Evolutionary conservation across 2,113 vertebrate species (phyloP).

Genomic region (Isichthys henryi): DNA sequence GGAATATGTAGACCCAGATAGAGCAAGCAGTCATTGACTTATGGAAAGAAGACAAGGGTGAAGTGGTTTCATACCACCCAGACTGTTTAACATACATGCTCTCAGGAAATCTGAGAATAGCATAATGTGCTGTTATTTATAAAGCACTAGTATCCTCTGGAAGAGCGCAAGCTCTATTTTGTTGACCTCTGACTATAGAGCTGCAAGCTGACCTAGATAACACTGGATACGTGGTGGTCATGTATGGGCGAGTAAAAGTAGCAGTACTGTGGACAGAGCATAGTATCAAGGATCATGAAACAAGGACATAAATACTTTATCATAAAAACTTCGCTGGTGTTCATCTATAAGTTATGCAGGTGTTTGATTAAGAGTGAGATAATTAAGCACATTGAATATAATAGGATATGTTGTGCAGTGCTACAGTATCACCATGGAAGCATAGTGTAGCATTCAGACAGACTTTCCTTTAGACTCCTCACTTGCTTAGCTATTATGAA

Average conservation of each 20-base stretch:
- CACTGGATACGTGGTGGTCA: neutral
- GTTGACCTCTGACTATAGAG: neutral
- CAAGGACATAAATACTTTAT: neutral
- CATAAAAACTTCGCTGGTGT: neutral
- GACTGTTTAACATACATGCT: conserved; percentile 1
- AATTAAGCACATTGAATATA: neutral
- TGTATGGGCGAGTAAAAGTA: neutral
- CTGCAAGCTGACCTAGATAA: neutral
- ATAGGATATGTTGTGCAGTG: neutral
- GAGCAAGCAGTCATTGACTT: neutral
- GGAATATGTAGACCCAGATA: neutral
- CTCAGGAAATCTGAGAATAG: neutral
- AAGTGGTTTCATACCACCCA: neutral
- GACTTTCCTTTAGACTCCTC: neutral
- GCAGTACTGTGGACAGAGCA: neutral
- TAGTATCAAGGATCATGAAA: neutral
- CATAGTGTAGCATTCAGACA: neutral
- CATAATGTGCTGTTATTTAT: neutral
- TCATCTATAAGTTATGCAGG: neutral
- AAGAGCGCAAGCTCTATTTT: neutral
- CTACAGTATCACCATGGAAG: neutral
- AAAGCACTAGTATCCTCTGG: neutral
- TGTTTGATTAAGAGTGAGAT: neutral
- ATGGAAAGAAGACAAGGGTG: neutral
- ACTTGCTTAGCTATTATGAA: neutral